These are phyloP conservation scores for Sebastes steindachneri DNA, from an alignment of 2,797 vertebrate species.

Conservation along the genomic window DNA sequence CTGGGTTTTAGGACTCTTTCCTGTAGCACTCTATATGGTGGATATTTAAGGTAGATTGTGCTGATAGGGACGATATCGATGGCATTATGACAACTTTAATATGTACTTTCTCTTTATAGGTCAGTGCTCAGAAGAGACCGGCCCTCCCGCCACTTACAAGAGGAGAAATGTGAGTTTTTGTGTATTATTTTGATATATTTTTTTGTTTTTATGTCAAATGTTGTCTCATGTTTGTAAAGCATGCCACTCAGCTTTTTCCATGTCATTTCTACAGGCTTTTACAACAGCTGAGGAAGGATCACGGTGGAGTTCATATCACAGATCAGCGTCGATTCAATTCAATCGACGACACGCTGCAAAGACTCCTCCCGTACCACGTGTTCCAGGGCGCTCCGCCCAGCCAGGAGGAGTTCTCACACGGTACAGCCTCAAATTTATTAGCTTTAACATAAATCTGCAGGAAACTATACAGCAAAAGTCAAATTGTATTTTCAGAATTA, in stretches of 20 bases:
- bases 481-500: neutral
- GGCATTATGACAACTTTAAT: neutral
- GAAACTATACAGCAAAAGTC: neutral
- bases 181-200: neutral
- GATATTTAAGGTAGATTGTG: neutral
- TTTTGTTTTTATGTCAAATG: neutral
- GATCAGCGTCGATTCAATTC: conserved; percentile 88
- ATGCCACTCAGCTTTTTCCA: neutral
- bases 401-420: conserved; percentile 90
- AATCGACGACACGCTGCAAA: conserved; percentile 87
- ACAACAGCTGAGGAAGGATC: conserved; percentile 91
- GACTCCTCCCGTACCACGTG: conserved; percentile 94
- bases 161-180: conserved; percentile 89
- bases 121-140: conserved; percentile 88
- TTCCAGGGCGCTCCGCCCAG: conserved; percentile 91
- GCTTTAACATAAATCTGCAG: neutral
- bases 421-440: conserved; percentile 65
- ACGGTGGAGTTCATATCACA: conserved; percentile 85
- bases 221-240: neutral
- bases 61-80: neutral
- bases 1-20: too few relatives aligned
- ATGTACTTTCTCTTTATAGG: conserved; percentile 17
- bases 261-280: conserved; percentile 82
- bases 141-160: conserved; percentile 90
- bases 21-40: neutral